phyloP scores from a whole-genome alignment of 2,888 invertebrate species.

The Drosophila parthenogenetica region DNA sequence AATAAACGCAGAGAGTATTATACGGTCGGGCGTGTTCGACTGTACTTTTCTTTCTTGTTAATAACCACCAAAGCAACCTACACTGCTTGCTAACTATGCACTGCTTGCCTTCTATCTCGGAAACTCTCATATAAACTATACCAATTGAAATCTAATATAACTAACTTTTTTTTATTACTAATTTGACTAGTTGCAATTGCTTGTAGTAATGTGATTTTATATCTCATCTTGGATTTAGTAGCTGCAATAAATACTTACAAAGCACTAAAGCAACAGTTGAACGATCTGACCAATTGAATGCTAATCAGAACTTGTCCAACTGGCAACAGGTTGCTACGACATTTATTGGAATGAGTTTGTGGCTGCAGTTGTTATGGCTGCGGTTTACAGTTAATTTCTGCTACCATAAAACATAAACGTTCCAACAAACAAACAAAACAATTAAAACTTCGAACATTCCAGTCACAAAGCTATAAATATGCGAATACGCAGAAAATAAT shows the following conservation, averaged over 20 bases:
- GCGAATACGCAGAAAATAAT: conserved; percentile 6
- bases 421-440: conserved; percentile 20
- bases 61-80: no score
- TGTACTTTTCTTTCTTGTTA: no score
- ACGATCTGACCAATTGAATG: conserved; percentile 15
- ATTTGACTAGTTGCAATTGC: no score
- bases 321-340: conserved; percentile 41
- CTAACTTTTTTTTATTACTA: no score
- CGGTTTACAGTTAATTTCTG: conserved; percentile 21
- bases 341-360: conserved; percentile 12
- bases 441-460: conserved; percentile 4
- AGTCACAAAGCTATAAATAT: conserved; percentile 34
- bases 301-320: neutral
- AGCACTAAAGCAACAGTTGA: conserved; percentile 17
- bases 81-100: no score
- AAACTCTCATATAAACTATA: no score
- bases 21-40: no score
- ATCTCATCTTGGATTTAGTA: no score
- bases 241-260: neutral
- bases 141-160: no score
- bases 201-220: no score
- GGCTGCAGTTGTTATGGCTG: conserved; percentile 5
- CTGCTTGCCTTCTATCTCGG: no score
- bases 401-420: conserved; percentile 31
- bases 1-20: no score